These are phyloP conservation scores for Crocuta crocuta DNA, from an alignment of 2,113 vertebrate species.

Conservation along the genomic window DNA sequence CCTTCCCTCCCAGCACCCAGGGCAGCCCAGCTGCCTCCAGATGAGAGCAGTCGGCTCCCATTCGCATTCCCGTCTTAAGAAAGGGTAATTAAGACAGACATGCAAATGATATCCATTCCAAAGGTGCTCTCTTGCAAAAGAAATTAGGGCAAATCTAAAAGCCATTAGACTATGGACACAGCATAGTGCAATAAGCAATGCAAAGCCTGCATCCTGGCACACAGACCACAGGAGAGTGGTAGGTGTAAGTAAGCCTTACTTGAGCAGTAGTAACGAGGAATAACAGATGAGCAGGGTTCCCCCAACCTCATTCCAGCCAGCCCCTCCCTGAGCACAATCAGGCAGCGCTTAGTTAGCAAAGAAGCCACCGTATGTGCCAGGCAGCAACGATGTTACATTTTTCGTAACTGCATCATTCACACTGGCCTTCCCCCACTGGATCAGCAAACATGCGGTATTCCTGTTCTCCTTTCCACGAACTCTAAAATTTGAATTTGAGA, in stretches of 20 bases:
- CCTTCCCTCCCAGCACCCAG: neutral
- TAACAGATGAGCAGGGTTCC: neutral
- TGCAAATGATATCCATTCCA: neutral
- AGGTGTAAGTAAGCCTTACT: neutral
- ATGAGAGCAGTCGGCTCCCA: neutral
- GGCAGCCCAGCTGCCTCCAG: neutral
- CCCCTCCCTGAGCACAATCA: neutral
- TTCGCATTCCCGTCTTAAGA: neutral
- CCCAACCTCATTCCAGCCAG: neutral
- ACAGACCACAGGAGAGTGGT: neutral
- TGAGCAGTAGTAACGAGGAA: constrained; percentile 9
- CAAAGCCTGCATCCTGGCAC: constrained; percentile 5
- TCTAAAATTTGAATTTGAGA: neutral
- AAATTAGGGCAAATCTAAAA: constrained; percentile 58
- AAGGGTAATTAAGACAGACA: constrained; percentile 39
- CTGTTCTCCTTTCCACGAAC: neutral
- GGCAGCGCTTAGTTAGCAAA: constrained; percentile 61
- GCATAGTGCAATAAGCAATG: constrained; percentile 37
- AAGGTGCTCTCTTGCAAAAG: neutral
- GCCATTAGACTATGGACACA: constrained; percentile 39
- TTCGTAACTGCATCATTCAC: neutral
- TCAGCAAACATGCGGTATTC: neutral
- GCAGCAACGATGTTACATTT: neutral
- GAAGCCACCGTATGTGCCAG: neutral
- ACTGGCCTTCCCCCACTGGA: neutral